Percentiles rank a stretch among this genome's conserved stretches.
Evolutionary conservation across 2,113 vertebrate species (phyloP).

Genomic region (Origma solitaria): DNA sequence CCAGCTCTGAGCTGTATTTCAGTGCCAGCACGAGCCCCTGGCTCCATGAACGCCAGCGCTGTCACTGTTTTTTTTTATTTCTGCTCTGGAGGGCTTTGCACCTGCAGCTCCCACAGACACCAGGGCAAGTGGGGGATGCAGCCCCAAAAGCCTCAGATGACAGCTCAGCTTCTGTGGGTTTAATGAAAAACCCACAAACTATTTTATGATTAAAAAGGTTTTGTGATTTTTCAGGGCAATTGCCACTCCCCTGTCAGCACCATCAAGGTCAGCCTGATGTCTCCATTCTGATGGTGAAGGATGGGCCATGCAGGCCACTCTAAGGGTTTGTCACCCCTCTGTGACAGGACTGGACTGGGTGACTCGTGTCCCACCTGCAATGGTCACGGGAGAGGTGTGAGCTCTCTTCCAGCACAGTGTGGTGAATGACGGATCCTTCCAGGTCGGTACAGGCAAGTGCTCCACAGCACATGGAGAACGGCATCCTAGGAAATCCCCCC

Average conservation of each 20-base stretch:
- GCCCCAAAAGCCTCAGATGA: background rate
- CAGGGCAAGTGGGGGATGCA: background rate
- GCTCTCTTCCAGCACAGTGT: background rate
- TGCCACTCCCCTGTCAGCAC: background rate
- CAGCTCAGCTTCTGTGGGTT: background rate
- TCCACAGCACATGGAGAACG: background rate
- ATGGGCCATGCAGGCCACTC: background rate
- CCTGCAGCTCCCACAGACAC: background rate
- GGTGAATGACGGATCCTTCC: background rate
- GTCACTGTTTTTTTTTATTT: too few species aligned
- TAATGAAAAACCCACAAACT: background rate
- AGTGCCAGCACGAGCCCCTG: background rate
- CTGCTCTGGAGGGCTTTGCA: background rate
- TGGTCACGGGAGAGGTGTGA: rapidly evolving
- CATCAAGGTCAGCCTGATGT: background rate
- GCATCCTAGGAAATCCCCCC: background rate
- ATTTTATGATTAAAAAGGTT: background rate
- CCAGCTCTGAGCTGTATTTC: background rate
- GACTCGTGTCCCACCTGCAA: background rate
- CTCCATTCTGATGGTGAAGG: background rate
- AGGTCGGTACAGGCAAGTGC: background rate
- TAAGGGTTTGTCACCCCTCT: background rate
- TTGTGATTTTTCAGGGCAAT: background rate
- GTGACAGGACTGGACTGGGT: background rate
- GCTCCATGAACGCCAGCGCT: rapidly evolving